These are phyloP conservation scores for Menidia beryllina DNA, from an alignment of 2,113 vertebrate species.

Conservation along the genomic window DNA sequence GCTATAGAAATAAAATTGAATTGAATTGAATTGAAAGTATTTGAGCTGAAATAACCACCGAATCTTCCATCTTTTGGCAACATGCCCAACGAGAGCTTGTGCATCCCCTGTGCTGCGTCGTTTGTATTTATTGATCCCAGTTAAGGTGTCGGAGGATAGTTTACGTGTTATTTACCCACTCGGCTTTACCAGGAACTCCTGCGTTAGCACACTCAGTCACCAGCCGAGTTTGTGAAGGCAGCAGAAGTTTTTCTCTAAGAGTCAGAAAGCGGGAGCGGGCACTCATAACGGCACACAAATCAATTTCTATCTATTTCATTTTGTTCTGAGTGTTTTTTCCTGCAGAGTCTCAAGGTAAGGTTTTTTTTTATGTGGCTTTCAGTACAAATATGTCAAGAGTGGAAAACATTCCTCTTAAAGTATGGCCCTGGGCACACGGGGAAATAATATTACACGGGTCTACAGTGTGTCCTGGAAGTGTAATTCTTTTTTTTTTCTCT, in stretches of 20 bases:
- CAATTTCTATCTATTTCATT: slow-evolving; percentile 50
- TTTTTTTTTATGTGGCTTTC: slow-evolving; percentile 41
- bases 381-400: slow-evolving; percentile 44
- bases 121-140: not conserved
- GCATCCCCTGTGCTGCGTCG: not conserved
- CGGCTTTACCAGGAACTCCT: not conserved
- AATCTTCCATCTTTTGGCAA: no score
- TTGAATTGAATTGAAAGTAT: no score
- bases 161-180: not conserved
- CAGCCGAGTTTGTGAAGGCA: slow-evolving; percentile 27
- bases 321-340: slow-evolving; percentile 29
- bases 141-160: not conserved
- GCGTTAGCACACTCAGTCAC: not conserved
- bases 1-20: no score
- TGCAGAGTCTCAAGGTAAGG: slow-evolving; percentile 48
- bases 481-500: slow-evolving; percentile 3
- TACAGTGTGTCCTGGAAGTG: slow-evolving; percentile 13
- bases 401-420: slow-evolving; percentile 35
- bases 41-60: no score
- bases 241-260: slow-evolving; percentile 23
- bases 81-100: not conserved
- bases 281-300: slow-evolving; percentile 45
- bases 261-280: slow-evolving; percentile 16
- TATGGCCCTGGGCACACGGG: slow-evolving; percentile 53
- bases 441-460: slow-evolving; percentile 43